Evolutionary conservation across 1,140 invertebrate genomes (phyloP).

Genomic region (Conopomorpha cramerella): DNA sequence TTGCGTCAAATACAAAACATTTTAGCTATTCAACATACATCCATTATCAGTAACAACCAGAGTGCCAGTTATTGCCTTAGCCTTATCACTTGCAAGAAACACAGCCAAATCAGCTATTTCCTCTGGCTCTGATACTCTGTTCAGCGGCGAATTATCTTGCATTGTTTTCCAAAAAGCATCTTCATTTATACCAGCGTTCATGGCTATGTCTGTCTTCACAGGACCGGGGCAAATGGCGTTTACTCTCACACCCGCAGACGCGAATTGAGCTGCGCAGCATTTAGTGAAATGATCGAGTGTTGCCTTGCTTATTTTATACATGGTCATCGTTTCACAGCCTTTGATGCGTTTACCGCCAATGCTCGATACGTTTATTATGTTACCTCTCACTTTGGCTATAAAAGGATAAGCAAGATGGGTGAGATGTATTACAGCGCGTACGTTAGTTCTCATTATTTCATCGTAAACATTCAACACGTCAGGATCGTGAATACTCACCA

Average conservation of each 20-base stretch:
- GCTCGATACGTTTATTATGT: constrained; percentile 82
- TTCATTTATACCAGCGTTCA: constrained; percentile 58
- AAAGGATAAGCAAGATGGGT: constrained; percentile 74
- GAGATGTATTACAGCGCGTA: constrained; percentile 67
- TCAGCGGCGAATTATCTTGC: constrained; percentile 72
- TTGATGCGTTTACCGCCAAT: constrained; percentile 76
- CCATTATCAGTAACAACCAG: constrained; percentile 39
- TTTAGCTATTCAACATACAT: no score
- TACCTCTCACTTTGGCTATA: constrained; percentile 74
- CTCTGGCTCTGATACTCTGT: constrained; percentile 67
- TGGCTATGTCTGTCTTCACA: constrained; percentile 73
- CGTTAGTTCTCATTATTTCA: constrained; percentile 67
- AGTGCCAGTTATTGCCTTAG: constrained; percentile 77
- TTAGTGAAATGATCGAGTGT: constrained; percentile 85
- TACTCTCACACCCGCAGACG: constrained; percentile 73
- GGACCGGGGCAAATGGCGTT: constrained; percentile 83
- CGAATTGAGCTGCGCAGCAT: constrained; percentile 74
- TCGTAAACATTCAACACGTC: constrained; percentile 70
- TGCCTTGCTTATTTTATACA: constrained; percentile 83
- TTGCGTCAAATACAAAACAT: no score
- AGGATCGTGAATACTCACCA: constrained; percentile 70
- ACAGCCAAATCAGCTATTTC: constrained; percentile 79
- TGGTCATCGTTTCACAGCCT: constrained; percentile 67
- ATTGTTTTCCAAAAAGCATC: constrained; percentile 56
- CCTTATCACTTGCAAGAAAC: constrained; percentile 75